These are phyloP conservation scores for Penelope pileata DNA, from an alignment of 2,113 vertebrate genomes.

Conservation along the genomic window DNA sequence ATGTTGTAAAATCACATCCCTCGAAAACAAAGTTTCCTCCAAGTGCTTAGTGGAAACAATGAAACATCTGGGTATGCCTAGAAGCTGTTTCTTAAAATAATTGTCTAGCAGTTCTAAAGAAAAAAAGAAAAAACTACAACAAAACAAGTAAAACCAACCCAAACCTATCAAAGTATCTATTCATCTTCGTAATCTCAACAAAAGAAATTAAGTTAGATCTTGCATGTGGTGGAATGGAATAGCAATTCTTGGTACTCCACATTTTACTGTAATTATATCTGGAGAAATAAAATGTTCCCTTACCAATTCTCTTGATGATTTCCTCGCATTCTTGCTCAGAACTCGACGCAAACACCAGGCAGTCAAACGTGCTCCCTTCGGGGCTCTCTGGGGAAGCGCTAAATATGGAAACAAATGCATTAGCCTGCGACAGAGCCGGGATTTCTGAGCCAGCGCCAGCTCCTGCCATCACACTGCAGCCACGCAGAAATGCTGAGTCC, in stretches of 20 bases:
- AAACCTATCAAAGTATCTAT: not conserved
- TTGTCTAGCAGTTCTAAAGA: not conserved
- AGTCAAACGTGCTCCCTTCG: constrained; percentile 74
- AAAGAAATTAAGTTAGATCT: not conserved
- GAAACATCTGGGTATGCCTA: not conserved
- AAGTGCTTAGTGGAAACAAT: not conserved
- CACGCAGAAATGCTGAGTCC: too few relatives aligned
- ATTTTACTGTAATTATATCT: not conserved
- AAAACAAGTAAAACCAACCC: not conserved
- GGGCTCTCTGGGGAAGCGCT: constrained; percentile 78
- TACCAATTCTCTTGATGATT: constrained; percentile 82
- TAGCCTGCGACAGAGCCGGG: not conserved
- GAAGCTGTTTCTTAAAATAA: constrained; percentile 16
- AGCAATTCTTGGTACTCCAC: not conserved
- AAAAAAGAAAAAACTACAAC: not conserved
- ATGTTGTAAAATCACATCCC: constrained; percentile 23
- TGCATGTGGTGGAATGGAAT: not conserved
- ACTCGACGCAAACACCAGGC: constrained; percentile 76
- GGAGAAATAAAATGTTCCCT: not conserved
- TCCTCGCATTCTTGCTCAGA: constrained; percentile 79
- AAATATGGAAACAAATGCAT: constrained; percentile 48
- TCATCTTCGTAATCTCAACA: not conserved
- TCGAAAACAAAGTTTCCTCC: not conserved
- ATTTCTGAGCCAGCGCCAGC: too few relatives aligned
- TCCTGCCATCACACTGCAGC: not conserved